phyloP scores from a whole-genome alignment of 2,888 invertebrate genomes.

The Thecocarcelia acutangulata region DNA sequence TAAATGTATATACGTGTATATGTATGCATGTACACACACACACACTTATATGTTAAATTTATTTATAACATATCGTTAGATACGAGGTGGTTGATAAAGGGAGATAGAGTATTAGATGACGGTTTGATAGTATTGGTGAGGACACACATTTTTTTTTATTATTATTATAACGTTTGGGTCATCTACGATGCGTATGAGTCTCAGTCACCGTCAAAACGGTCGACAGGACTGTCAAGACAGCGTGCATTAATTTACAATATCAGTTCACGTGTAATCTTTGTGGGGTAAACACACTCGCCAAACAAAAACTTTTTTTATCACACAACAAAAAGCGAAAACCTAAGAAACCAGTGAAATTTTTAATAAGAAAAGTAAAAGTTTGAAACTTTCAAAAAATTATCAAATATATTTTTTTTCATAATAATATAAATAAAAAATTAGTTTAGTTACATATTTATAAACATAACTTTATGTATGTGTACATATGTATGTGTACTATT shows the following conservation, averaged over 20 bases:
- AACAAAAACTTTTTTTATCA: constrained; percentile 40
- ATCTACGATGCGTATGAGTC: constrained; percentile 62
- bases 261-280: constrained; percentile 81
- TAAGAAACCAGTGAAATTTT: constrained; percentile 49
- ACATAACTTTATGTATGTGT: background rate
- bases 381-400: no score
- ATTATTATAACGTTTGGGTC: constrained; percentile 59
- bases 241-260: constrained; percentile 75
- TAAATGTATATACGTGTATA: background rate
- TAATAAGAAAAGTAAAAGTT: constrained; percentile 46
- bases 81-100: constrained; percentile 38
- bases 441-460: background rate
- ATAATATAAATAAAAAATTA: background rate
- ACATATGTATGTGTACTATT: background rate
- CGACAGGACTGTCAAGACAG: constrained; percentile 74
- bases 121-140: constrained; percentile 56
- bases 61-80: constrained; percentile 7
- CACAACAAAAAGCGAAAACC: constrained; percentile 23
- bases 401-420: no score
- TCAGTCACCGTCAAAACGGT: constrained; percentile 67
- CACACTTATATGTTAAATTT: constrained; percentile 10
- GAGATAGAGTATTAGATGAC: constrained; percentile 44
- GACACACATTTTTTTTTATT: constrained; percentile 70
- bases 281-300: constrained; percentile 78
- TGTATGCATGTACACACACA: background rate